phyloP scores from a whole-genome alignment of 2,113 vertebrate species.

The Rafetus swinhoei region DNA sequence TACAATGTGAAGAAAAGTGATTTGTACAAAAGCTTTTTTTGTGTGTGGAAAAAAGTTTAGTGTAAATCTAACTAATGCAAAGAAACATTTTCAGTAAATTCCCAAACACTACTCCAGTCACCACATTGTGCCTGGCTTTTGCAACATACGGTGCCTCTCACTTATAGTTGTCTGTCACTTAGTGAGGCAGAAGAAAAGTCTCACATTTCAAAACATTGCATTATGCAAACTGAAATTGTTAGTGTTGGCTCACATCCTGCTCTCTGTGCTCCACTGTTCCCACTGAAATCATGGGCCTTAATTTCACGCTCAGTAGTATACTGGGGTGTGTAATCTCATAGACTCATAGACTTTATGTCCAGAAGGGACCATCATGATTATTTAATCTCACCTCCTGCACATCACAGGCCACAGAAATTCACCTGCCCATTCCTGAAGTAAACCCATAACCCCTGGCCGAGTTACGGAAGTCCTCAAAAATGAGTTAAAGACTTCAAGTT shows the following conservation, averaged over 20 bases:
- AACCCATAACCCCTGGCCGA: neutral
- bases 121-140: neutral
- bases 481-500: neutral
- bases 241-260: neutral
- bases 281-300: neutral
- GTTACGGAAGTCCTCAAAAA: neutral
- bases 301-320: neutral
- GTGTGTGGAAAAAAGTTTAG: conserved; percentile 2
- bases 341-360: neutral
- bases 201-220: neutral
- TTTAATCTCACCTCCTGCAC: neutral
- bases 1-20: neutral
- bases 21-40: conserved; percentile 10
- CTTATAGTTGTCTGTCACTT: neutral
- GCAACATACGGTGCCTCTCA: neutral
- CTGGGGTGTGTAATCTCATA: neutral
- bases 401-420: neutral
- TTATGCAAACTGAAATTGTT: neutral
- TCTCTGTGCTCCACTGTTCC: neutral
- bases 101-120: conserved; percentile 29
- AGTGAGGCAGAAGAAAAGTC: neutral
- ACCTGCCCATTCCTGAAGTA: neutral
- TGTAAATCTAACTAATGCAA: conserved; percentile 36
- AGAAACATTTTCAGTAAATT: conserved; percentile 19
- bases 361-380: neutral